phyloP scores from a whole-genome alignment of 2,113 vertebrate genomes.

The Pseudorasbora parva region DNA sequence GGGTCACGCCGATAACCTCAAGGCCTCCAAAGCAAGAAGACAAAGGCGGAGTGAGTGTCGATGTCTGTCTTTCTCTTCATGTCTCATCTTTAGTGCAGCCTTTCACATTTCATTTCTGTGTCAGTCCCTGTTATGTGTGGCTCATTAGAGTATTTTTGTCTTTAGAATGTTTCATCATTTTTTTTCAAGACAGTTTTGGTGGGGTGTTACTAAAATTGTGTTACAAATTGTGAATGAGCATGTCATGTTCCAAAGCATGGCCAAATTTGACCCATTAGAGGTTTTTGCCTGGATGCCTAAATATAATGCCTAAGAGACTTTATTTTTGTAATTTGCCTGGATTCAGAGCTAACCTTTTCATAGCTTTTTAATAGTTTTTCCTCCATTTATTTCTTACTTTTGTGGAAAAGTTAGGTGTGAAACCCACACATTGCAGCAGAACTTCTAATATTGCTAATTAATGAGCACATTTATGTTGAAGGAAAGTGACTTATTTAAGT shows the following conservation, averaged over 20 bases:
- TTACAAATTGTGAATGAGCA: slow-evolving; percentile 5
- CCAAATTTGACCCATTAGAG: not conserved
- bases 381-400: not conserved
- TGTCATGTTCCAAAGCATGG: slow-evolving; percentile 16
- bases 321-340: not conserved
- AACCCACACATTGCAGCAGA: not conserved
- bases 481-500: too few species aligned
- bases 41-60: slow-evolving; percentile 91
- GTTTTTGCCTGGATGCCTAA: not conserved
- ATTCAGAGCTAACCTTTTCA: not conserved
- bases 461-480: too few species aligned
- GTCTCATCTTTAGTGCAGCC: slow-evolving; percentile 53
- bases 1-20: slow-evolving; percentile 84
- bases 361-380: not conserved
- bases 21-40: slow-evolving; percentile 85
- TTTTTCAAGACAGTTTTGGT: slow-evolving; percentile 58
- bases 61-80: slow-evolving; percentile 29
- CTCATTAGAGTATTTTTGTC: slow-evolving; percentile 58
- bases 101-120: slow-evolving; percentile 69
- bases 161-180: slow-evolving; percentile 51
- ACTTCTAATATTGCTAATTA: not conserved
- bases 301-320: slow-evolving; percentile 1
- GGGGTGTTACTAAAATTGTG: slow-evolving; percentile 37
- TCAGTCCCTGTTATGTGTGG: slow-evolving; percentile 56
- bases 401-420: not conserved